These are phyloP conservation scores for Paramuricea clavata DNA, from an alignment of 92 coral and sea anemone species.

Conservation along the genomic window DNA sequence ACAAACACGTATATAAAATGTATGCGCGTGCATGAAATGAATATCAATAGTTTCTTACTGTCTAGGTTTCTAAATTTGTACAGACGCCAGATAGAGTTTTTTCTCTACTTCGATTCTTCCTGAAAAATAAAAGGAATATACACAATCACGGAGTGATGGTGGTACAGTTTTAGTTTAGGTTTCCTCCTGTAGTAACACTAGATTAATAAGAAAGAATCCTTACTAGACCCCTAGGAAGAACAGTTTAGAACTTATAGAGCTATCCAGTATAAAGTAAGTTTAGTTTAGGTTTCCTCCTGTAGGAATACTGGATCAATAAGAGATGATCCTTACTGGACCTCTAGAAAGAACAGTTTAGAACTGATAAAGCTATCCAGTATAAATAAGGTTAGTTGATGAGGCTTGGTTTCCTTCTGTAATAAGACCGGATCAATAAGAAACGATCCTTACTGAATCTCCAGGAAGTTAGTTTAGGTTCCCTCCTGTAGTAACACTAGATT, in stretches of 20 bases:
- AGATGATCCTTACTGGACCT: conserved; percentile 2
- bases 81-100: not conserved
- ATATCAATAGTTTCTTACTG: not conserved
- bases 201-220: not conserved
- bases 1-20: no score
- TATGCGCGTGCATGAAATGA: not conserved
- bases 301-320: not conserved
- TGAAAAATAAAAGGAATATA: not conserved
- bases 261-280: not conserved
- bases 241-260: not conserved
- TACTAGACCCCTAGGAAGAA: not conserved
- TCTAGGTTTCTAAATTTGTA: not conserved
- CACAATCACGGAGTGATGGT: not conserved
- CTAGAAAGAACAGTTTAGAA: not conserved
- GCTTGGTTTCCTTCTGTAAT: not conserved
- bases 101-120: not conserved
- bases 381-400: no score
- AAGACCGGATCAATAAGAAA: no score
- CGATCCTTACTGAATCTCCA: not conserved
- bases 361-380: not conserved
- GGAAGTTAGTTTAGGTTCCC: not conserved
- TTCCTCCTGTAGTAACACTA: not conserved
- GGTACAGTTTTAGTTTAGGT: not conserved
- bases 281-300: not conserved
- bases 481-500: not conserved